Evolutionary conservation across 1,140 invertebrate genomes (phyloP), one percentile per base, ranked within the genome.

Genomic region (Tribolium madens): DNA sequence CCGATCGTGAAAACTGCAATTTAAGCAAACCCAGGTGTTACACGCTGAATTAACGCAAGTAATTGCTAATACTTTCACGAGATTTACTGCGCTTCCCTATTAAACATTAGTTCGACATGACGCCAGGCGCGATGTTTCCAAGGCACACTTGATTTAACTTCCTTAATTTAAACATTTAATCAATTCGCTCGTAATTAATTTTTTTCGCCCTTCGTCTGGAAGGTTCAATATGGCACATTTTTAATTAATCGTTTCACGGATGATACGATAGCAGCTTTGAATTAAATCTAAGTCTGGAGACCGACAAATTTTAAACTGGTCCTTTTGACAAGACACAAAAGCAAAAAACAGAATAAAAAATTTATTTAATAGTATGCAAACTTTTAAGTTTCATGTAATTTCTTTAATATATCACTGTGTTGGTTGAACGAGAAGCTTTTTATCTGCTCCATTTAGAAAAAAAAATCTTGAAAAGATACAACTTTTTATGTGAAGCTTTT

Each of bases 11-110:
- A 79, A 79, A 81, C 48, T 78, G 80, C 80, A 80, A 80, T 81
- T 81, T 81, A 69, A 76, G 76, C 77, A 80, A 80, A 78, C 78
- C 76, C 81, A 83, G 80, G 83, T 84, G 81, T 83, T 83, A 80
- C 80, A 82, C 79, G 80, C 79, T 79, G 81, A 84, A 84, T 84
- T 84, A 84, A 81, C 83, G 82, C 78, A 78, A 82, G 82, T 84
- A 84, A 84, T 84, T 84, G 82, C 83, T 84, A 84, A 84, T 84
- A 84, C 81, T 83, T 83, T 80, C 79, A 77, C 77, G 74, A 83
- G 83, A 84, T 84, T 84, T 83, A 84, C 77, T 77, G 79, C 79
- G 70, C 53, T 79, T 75, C 76, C 57, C 78, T 79, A 81, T 81
- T 81, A 81, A 81, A 82, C 80, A 82, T 80, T 81, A 79, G 79